phyloP scores from a whole-genome alignment of 2,797 vertebrate genomes.

The Gila robusta region DNA sequence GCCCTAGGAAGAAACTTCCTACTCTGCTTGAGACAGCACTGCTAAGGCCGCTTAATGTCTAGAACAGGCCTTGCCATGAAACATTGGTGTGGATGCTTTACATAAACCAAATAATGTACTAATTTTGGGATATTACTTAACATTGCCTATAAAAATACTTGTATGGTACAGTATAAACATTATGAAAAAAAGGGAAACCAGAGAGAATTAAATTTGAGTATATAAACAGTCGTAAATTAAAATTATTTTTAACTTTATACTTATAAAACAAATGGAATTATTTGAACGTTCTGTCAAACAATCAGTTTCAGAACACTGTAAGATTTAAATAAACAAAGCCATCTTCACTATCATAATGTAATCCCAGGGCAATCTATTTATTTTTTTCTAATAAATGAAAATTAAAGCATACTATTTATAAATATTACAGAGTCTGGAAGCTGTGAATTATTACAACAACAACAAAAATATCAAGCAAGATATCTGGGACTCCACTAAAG shows the following conservation, averaged over 20 bases:
- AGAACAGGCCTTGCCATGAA: background rate
- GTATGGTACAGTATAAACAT: background rate
- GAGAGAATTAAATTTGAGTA: background rate
- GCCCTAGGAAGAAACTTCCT: background rate
- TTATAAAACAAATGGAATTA: background rate
- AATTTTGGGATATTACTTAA: background rate
- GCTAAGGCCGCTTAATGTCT: background rate
- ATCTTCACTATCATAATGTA: background rate
- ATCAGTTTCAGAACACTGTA: background rate
- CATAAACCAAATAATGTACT: background rate
- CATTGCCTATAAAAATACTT: background rate
- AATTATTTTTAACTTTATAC: background rate
- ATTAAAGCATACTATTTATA: slow-evolving; percentile 29
- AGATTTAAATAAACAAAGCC: background rate
- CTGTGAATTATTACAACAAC: background rate
- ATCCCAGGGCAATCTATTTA: too few relatives aligned
- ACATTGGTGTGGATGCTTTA: background rate
- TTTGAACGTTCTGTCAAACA: background rate
- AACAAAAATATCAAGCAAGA: background rate
- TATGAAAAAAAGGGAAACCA: background rate
- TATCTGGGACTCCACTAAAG: background rate
- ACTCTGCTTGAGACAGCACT: background rate
- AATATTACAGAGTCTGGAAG: slow-evolving; percentile 8
- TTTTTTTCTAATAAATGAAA: background rate
- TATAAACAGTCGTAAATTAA: background rate